Percentiles rank a stretch among this genome's conserved stretches.
These are phyloP conservation scores for Mizuhopecten yessoensis DNA, from an alignment of 1,140 invertebrate species.

Conservation along the genomic window DNA sequence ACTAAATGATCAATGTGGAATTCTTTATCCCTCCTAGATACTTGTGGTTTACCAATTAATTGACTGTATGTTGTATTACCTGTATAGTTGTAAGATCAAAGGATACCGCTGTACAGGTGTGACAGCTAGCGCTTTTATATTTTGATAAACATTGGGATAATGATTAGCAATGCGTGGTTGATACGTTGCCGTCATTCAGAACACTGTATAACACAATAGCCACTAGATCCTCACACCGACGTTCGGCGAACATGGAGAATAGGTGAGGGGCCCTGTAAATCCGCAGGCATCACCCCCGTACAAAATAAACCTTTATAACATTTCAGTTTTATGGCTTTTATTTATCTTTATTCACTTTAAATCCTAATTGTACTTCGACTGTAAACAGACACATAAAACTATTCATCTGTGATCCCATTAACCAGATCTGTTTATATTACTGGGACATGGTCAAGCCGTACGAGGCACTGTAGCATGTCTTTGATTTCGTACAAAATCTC, in stretches of 20 bases:
- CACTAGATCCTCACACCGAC: neutral
- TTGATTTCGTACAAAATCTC: too few relatives aligned
- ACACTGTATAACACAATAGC: neutral
- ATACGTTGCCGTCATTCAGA: neutral
- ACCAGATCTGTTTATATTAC: neutral
- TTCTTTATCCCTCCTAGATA: neutral
- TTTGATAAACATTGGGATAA: neutral
- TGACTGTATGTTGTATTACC: conserved; percentile 57
- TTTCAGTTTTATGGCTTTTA: neutral
- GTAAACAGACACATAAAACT: neutral
- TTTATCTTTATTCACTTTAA: neutral
- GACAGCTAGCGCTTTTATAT: neutral
- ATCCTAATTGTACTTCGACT: conserved; percentile 26
- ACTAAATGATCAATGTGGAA: conserved; percentile 30
- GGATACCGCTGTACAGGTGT: conserved; percentile 43
- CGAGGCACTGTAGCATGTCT: too few relatives aligned
- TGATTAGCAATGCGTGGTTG: neutral
- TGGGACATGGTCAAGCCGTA: too few relatives aligned
- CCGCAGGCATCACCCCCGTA: neutral
- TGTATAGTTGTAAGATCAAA: conserved; percentile 61
- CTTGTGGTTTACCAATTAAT: conserved; percentile 51
- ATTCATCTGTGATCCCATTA: neutral
- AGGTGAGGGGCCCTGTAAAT: neutral
- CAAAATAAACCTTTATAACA: neutral
- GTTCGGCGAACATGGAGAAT: neutral